Conservation (phyloP, 2,888 invertebrate species). For the Sphaerophoria rueppellii region DNA sequence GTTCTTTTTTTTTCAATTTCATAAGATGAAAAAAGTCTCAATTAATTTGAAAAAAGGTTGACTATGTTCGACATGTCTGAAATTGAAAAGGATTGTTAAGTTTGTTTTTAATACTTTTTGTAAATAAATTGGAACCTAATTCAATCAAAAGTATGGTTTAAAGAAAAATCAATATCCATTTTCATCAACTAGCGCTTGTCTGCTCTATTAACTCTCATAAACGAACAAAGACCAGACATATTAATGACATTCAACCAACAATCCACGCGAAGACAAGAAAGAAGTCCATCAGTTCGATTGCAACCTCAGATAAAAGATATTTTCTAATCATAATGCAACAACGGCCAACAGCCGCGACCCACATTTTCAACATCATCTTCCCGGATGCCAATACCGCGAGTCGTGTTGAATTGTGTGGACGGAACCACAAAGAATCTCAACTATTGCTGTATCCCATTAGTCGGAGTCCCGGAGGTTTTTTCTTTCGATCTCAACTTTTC, state of each 20-base stretch:
- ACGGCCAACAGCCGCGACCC: conserved; percentile 58
- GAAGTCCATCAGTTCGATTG: conserved; percentile 47
- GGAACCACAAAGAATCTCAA: conserved; percentile 43
- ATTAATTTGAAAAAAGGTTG: background rate
- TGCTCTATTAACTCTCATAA: conserved; percentile 16
- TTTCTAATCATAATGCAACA: conserved; percentile 63
- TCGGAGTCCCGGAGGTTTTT: conserved; percentile 56
- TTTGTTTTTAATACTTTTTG: too few relatives aligned
- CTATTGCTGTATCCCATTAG: conserved; percentile 56
- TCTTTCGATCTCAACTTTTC: background rate
- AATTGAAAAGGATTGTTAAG: background rate
- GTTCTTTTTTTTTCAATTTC: background rate
- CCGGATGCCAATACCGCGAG: conserved; percentile 37
- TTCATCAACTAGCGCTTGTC: conserved; percentile 8
- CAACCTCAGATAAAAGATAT: conserved; percentile 45
- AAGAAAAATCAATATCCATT: conserved; percentile 40
- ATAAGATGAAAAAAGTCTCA: background rate
- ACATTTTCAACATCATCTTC: conserved; percentile 54
- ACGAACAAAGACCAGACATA: conserved; percentile 5
- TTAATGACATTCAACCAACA: background rate
- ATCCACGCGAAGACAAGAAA: conserved; percentile 35
- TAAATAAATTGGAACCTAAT: too few relatives aligned
- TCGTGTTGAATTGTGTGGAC: background rate
- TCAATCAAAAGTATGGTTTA: conserved; percentile 3
- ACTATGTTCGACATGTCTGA: background rate